These are phyloP conservation scores for Hyperoplus lanceolatus DNA, from an alignment of 2,797 vertebrate genomes.

Conservation along the genomic window DNA sequence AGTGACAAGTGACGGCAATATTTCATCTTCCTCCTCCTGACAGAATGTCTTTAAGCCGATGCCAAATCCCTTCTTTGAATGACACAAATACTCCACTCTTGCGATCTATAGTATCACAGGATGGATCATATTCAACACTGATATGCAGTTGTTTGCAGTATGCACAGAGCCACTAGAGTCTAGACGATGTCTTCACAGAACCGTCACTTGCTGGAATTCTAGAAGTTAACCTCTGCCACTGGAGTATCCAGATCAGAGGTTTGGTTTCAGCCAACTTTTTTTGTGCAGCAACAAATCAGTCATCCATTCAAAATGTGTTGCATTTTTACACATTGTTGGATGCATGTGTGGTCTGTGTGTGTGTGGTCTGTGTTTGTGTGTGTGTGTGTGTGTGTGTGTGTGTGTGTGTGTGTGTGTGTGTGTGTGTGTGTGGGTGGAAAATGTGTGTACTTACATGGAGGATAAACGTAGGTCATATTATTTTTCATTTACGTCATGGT, in stretches of 20 bases:
- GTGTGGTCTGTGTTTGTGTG: too few relatives aligned
- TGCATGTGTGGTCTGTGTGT: background rate
- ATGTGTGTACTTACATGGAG: background rate
- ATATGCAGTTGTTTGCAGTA: conserved; percentile 52
- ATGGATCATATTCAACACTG: conserved; percentile 19
- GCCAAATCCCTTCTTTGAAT: conserved; percentile 1
- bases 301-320: conserved; percentile 2
- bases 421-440: background rate
- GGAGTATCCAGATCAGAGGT: conserved; percentile 49
- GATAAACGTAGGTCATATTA: background rate
- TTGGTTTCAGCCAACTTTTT: background rate
- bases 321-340: conserved; percentile 1
- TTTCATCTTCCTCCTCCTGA: conserved; percentile 2
- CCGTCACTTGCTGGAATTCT: conserved; percentile 30
- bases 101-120: conserved; percentile 1
- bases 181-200: background rate
- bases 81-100: background rate
- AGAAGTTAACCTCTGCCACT: conserved; percentile 39
- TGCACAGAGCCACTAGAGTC: conserved; percentile 9
- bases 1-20: conserved; percentile 9
- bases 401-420: background rate
- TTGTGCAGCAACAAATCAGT: conserved; percentile 9
- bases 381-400: too few relatives aligned
- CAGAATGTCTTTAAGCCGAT: background rate
- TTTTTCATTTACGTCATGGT: background rate